phyloP scores from a whole-genome alignment of 2,113 vertebrate species.

The Propithecus coquereli region DNA sequence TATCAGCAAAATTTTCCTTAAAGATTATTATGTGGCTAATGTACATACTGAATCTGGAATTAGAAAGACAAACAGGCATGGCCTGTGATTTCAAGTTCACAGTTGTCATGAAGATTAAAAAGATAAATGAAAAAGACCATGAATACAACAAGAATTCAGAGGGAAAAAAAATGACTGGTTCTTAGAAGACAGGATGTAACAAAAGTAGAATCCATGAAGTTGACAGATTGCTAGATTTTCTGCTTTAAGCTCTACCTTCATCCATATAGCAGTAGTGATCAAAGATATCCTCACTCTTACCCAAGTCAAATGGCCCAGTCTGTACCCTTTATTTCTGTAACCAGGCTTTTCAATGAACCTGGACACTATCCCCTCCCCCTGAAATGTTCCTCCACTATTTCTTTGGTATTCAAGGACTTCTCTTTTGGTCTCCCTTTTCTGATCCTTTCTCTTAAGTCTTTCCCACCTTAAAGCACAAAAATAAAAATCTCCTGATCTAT shows the following conservation, averaged over 20 bases:
- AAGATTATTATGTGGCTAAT: background rate
- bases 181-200: background rate
- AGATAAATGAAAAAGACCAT: background rate
- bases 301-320: background rate
- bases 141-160: background rate
- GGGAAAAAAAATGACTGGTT: background rate
- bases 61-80: background rate
- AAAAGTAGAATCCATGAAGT: background rate
- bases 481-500: background rate
- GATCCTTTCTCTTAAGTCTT: background rate
- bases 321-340: too few species aligned
- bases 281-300: background rate
- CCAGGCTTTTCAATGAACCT: too few species aligned
- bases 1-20: background rate
- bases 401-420: background rate
- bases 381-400: background rate
- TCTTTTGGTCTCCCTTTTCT: background rate
- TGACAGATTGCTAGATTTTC: background rate
- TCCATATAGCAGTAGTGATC: background rate
- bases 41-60: background rate
- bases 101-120: background rate
- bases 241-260: background rate
- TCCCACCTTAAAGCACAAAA: background rate
- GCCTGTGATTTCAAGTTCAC: background rate
- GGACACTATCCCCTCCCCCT: background rate